Evolutionary conservation across 2,888 invertebrate species (phyloP).

Genomic region (Gasteruption jaculator): DNA sequence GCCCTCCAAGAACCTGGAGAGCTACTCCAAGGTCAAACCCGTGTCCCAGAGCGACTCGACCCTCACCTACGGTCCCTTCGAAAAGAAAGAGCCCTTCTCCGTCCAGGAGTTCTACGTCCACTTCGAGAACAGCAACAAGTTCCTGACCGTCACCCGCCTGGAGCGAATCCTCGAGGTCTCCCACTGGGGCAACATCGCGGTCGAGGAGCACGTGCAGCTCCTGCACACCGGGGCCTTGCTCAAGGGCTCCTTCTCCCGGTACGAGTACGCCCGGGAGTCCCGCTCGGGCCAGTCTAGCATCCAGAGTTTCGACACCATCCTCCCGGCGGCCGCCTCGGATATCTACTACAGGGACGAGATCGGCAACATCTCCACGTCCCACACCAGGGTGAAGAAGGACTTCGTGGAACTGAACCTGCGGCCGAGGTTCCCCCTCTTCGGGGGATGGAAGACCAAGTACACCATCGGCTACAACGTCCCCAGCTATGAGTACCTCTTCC

Average conservation of each 20-base stretch:
- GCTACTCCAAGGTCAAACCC: conserved; percentile 78
- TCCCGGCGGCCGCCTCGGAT: conserved; percentile 86
- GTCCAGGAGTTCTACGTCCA: conserved; percentile 74
- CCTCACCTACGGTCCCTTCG: conserved; percentile 87
- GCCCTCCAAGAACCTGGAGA: conserved; percentile 76
- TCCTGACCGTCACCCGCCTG: conserved; percentile 85
- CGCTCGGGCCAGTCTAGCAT: conserved; percentile 85
- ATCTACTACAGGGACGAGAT: conserved; percentile 98
- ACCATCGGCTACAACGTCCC: conserved; percentile 96
- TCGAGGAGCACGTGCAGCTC: conserved; percentile 91
- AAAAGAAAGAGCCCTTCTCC: conserved; percentile 62
- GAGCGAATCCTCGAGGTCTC: conserved; percentile 91
- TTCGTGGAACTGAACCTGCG: conserved; percentile 93
- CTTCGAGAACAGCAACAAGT: conserved; percentile 94
- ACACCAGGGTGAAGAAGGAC: conserved; percentile 82
- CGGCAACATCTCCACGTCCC: conserved; percentile 97
- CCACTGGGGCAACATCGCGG: conserved; percentile 98
- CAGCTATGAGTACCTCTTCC: conserved; percentile 91
- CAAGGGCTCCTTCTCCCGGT: conserved; percentile 93
- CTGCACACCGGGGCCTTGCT: conserved; percentile 89
- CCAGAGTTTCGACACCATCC: conserved; percentile 81
- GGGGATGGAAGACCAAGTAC: conserved; percentile 98
- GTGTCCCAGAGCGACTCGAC: conserved; percentile 71
- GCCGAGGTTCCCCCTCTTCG: conserved; percentile 95
- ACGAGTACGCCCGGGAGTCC: conserved; percentile 93